Percentiles rank a stretch among this genome's conserved stretches.
phyloP scores from a whole-genome alignment of 2,797 vertebrate species.

The Yasuhikotakia modesta region DNA sequence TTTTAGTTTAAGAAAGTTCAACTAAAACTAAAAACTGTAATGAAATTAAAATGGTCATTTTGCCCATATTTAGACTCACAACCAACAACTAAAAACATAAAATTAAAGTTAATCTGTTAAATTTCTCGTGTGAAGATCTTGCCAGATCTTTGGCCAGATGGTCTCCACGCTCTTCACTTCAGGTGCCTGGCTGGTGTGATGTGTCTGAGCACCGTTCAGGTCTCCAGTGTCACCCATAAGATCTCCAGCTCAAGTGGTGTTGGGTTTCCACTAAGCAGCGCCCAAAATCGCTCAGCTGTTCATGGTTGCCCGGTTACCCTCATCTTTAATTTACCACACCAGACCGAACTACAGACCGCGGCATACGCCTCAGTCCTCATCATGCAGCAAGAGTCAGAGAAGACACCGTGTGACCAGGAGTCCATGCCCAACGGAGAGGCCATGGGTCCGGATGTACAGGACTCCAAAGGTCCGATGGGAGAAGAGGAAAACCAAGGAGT shows the following conservation, averaged over 20 bases:
- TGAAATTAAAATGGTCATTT: too few species aligned
- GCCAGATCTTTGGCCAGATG: constrained; percentile 38
- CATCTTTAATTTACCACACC: constrained; percentile 79
- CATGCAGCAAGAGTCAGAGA: constrained; percentile 69
- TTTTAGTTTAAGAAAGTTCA: too few species aligned
- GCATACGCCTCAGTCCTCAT: constrained; percentile 54
- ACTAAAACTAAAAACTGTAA: too few species aligned
- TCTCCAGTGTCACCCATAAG: constrained; percentile 74
- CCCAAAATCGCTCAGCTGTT: constrained; percentile 68
- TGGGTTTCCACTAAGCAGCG: constrained; percentile 70
- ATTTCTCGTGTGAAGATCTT: neutral
- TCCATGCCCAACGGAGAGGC: constrained; percentile 86
- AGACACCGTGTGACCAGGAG: constrained; percentile 63
- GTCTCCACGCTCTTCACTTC: constrained; percentile 36
- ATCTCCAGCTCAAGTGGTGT: constrained; percentile 65
- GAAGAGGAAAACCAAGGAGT: constrained; percentile 59
- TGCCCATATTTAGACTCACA: too few species aligned
- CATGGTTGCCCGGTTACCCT: constrained; percentile 72
- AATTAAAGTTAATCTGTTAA: neutral
- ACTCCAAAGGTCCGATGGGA: constrained; percentile 60
- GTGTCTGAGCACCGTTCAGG: constrained; percentile 62
- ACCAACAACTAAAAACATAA: too few species aligned
- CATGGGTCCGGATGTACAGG: constrained; percentile 72
- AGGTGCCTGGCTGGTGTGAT: constrained; percentile 56
- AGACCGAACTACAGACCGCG: constrained; percentile 42